Evolutionary conservation across 2,797 vertebrate species (phyloP).

Genomic region (Melanitta fusca): DNA sequence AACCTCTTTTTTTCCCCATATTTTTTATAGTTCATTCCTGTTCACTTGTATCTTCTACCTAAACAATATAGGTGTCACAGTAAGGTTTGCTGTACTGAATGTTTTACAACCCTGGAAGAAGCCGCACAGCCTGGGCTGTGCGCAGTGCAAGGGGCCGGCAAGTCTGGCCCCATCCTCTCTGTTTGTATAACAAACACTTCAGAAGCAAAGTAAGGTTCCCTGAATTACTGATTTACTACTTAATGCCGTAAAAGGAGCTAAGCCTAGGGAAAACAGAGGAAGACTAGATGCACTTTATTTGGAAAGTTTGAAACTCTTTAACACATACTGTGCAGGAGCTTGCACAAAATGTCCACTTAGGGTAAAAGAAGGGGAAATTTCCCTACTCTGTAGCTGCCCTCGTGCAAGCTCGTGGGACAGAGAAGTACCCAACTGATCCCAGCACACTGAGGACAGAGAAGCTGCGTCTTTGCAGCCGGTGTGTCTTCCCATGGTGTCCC

Average conservation of each 20-base stretch:
- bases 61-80: not conserved
- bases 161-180: constrained; percentile 66
- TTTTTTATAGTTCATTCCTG: not conserved
- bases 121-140: not conserved
- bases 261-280: not conserved
- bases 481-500: not conserved
- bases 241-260: constrained; percentile 58
- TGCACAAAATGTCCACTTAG: not conserved
- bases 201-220: constrained; percentile 53
- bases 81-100: not conserved
- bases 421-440: not conserved
- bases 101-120: not conserved
- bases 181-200: constrained; percentile 68
- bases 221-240: constrained; percentile 64
- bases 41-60: not conserved
- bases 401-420: accelerated
- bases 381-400: not conserved
- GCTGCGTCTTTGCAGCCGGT: not conserved
- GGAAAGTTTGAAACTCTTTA: not conserved
- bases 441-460: not conserved
- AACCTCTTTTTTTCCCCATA: not conserved
- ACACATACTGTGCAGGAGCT: accelerated
- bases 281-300: not conserved
- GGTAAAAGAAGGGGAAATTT: not conserved
- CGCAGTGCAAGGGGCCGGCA: constrained; percentile 46